Conservation (phyloP, 2,113 vertebrate species). For the Elaphurus davidianus region DNA sequence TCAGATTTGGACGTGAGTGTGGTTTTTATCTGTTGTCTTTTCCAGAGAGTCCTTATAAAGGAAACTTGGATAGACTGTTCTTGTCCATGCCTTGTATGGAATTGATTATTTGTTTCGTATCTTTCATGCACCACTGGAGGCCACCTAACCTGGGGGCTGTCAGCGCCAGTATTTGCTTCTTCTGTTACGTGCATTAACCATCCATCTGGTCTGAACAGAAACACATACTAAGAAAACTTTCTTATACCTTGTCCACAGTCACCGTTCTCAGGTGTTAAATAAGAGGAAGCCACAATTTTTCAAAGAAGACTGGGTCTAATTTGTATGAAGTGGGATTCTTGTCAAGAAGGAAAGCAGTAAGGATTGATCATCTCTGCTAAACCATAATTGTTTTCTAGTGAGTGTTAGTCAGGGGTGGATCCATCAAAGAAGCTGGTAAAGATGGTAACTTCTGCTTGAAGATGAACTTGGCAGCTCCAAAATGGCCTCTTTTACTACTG, state of each 20-base stretch:
- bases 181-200: conserved; percentile 9
- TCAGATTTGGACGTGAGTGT: not conserved
- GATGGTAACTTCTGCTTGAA: not conserved
- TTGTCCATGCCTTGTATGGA: not conserved
- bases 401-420: not conserved
- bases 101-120: not conserved
- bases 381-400: not conserved
- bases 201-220: conserved; percentile 36
- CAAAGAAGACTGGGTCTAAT: not conserved
- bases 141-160: conserved; percentile 24
- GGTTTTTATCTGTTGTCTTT: not conserved
- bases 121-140: not conserved
- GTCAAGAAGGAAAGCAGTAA: not conserved
- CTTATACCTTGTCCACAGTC: conserved; percentile 35
- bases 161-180: conserved; percentile 23
- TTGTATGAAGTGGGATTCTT: not conserved
- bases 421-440: not conserved
- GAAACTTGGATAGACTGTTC: not conserved
- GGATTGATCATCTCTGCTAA: not conserved
- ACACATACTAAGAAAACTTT: conserved; percentile 40
- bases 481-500: not conserved
- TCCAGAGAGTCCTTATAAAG: not conserved
- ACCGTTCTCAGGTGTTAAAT: conserved; percentile 59
- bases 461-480: not conserved
- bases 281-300: not conserved